These are phyloP conservation scores for Ectemnius cavifrons DNA, from an alignment of 2,888 invertebrate species.

Conservation along the genomic window DNA sequence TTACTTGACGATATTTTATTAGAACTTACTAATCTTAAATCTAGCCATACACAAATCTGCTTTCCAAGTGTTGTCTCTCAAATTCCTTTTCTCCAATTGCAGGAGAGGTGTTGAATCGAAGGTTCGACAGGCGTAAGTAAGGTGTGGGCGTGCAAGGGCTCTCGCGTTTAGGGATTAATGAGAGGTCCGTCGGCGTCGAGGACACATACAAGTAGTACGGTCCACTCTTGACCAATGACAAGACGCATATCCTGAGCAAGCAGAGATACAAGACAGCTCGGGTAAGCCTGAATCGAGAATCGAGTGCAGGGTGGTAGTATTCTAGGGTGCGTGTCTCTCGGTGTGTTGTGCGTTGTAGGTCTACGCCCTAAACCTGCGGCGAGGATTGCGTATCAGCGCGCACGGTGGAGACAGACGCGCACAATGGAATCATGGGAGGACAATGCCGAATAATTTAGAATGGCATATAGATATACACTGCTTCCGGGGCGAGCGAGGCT, in stretches of 20 bases:
- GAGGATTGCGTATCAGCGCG: constrained; percentile 64
- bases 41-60: no score
- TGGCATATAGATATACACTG: constrained; percentile 74
- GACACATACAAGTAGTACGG: constrained; percentile 28
- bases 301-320: no score
- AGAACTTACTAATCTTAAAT: no score
- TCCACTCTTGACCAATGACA: constrained; percentile 56
- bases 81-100: no score
- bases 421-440: constrained; percentile 76
- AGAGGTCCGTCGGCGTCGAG: constrained; percentile 12
- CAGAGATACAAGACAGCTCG: constrained; percentile 49
- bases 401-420: constrained; percentile 76
- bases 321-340: no score
- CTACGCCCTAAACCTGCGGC: constrained; percentile 69
- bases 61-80: no score
- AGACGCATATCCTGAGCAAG: constrained; percentile 49
- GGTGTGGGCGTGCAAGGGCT: background rate
- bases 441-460: constrained; percentile 77
- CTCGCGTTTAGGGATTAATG: constrained; percentile 19
- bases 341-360: constrained; percentile 53
- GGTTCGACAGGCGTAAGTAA: no score
- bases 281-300: no score
- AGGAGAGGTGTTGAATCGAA: no score
- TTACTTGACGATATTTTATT: no score
- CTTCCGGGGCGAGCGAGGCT: constrained; percentile 68